Base-by-base conservation (phyloP, 2,797 vertebrate species). In the Ctenosaura bakeri region DNA sequence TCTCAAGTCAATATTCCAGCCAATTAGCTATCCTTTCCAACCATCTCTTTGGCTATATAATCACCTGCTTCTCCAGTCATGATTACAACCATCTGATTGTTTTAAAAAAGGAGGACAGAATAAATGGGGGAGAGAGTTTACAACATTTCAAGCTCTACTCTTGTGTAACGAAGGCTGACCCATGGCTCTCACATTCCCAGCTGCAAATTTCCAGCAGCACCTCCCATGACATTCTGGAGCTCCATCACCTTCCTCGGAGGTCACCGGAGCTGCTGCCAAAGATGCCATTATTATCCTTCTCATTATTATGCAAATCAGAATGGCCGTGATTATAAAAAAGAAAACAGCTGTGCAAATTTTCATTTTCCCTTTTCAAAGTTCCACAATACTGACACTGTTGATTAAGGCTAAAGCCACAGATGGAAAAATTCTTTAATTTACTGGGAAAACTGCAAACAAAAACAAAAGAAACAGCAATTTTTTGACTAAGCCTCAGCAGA, bases 281-380 rank as follows among this genome's bases (percentile, higher is more conserved):
- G 22, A 50, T 32, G 8, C 4, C 59, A 83, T 46, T 46, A 46
- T 46, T 46, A 52, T 1, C 35, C 54, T n/a, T 26, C 52, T 78
- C 59, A 71, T 91, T 83, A 42, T 56, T 59, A 89, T 87, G 59
- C n/a, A 52, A 78, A 90, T 56, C 35, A 32, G 59, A 78, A 69
- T 7, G 62, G 10, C 62, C 73, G 88, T 32, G 32, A 79, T 86
- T 71, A 87, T 71, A 29, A 66, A 83, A 84, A 78, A 73, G 80
- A 78, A 91, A 89, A 78, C 88, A 89, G 88, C 71, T 71, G 79
- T 66, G 77, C 50, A 86, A 86, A 89, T 77, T 71, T 87, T 59
- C 69, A 73, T 73, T 89, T 86, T 46, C 64, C 83, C 52, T 78
- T 78, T 73, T 78, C 84, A 50, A 50, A 38, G 69, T 83, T 59